These are phyloP conservation scores for Xylota sylvarum DNA, from an alignment of 2,888 invertebrate genomes.

Conservation along the genomic window DNA sequence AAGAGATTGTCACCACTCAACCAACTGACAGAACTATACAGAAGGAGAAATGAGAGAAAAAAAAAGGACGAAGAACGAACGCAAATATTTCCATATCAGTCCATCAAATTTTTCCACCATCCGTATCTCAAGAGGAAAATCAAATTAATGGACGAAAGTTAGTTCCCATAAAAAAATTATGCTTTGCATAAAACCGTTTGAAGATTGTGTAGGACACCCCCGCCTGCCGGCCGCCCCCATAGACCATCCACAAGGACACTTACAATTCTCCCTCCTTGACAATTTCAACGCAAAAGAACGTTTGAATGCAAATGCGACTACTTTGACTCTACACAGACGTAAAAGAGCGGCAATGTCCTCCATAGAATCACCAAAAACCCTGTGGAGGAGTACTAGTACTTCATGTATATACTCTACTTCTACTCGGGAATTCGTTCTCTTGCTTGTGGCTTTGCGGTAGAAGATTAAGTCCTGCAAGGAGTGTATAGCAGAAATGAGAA, in stretches of 20 bases:
- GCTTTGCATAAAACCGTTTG: conserved; percentile 77
- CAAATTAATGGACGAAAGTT: conserved; percentile 77
- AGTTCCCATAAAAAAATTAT: conserved; percentile 77
- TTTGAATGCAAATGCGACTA: conserved; percentile 76
- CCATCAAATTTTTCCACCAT: conserved; percentile 77
- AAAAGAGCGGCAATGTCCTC: conserved; percentile 54
- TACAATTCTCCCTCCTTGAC: conserved; percentile 58
- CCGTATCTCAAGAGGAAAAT: conserved; percentile 77
- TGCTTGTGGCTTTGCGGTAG: conserved; percentile 35
- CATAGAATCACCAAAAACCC: conserved; percentile 45
- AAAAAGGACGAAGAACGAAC: conserved; percentile 23
- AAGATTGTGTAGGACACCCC: conserved; percentile 71
- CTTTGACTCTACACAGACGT: conserved; percentile 44
- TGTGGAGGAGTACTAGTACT: conserved; percentile 8
- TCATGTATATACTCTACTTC: conserved; percentile 35
- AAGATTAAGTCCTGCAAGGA: conserved; percentile 62
- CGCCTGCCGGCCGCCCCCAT: not conserved
- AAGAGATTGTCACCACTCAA: conserved; percentile 72
- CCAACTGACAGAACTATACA: conserved; percentile 61
- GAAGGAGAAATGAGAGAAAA: not conserved
- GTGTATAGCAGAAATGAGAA: conserved; percentile 16
- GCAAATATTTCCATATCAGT: conserved; percentile 75
- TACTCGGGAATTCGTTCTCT: conserved; percentile 25
- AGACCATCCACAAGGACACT: conserved; percentile 61
- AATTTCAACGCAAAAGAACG: conserved; percentile 63